A percentile compares a stretch with the other conserved stretches of the same genome.
These are phyloP conservation scores for Nasalis larvatus DNA, from an alignment of 2,113 vertebrate species.

Conservation along the genomic window DNA sequence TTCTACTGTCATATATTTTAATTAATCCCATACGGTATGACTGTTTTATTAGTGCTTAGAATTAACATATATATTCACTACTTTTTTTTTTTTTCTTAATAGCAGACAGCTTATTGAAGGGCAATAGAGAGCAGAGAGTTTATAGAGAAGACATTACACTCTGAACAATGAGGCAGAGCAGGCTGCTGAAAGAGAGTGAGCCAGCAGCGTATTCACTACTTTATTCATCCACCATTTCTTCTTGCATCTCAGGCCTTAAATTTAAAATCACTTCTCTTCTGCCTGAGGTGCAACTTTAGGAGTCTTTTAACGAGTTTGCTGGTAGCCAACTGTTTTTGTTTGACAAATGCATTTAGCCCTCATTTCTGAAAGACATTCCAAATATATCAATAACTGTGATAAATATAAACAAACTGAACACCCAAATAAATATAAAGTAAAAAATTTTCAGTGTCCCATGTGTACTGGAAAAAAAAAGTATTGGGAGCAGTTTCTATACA, in stretches of 20 bases:
- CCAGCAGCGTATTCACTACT: no score
- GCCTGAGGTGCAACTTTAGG: background rate
- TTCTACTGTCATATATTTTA: background rate
- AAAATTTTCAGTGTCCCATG: background rate
- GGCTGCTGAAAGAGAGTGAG: no score
- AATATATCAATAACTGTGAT: background rate
- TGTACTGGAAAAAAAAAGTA: background rate
- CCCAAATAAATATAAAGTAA: background rate
- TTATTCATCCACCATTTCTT: background rate
- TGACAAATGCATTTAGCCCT: background rate
- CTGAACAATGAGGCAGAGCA: no score
- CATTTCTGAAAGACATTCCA: background rate
- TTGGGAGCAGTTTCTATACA: background rate
- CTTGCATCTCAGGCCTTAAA: background rate
- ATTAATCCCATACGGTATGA: background rate
- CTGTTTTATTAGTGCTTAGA: background rate
- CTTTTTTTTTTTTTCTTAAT: no score
- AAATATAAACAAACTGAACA: background rate
- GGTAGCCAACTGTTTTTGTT: background rate
- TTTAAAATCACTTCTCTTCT: background rate
- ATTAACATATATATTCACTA: background rate
- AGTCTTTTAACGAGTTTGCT: background rate
- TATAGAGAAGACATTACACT: no score
- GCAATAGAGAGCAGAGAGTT: no score
- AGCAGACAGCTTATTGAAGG: no score